Base-by-base conservation (phyloP, 2,888 invertebrate genomes). In the Clivina fossor region DNA sequence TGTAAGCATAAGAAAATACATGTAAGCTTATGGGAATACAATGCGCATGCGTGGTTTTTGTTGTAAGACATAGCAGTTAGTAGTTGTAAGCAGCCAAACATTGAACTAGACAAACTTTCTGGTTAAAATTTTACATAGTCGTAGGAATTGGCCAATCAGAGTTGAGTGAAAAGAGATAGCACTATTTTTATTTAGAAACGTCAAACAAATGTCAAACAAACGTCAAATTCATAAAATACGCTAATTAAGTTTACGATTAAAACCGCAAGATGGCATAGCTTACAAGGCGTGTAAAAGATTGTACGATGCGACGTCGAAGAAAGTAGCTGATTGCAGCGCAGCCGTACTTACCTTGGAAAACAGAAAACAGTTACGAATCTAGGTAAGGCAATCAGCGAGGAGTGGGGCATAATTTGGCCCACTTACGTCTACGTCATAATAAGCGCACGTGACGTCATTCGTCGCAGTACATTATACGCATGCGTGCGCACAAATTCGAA, bases 341-440 rank as follows among this genome's bases (percentile, higher is more conserved):
- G n/a, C n/a, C n/a, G n/a, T n/a, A 33, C 35, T 50, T 50, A 50
- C 50, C 50, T 50, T 50, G 50, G 35, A 40, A 40, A 50, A 40
- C 50, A 50, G 35, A 50, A 50, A 50, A 50, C 50, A 50, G 50
- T 50, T 50, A 38, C 16, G n/a, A 4, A 49, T 38, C 38, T 49
- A 49, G 37, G 26, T 26, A 13, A 18, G 16, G 49, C 49, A 35
- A 38, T 4, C 5, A 33, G 24, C n/a, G 15, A 20, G 24, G 24
- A 11, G 22, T 26, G 40, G 44, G 53, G 26, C 41, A 24, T 44
- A 53, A 53, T 53, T 53, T 53, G 53, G 53, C 44, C 53, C 53
- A 53, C 53, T 53, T 53, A 53, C 20, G 37, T 13, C 43, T 33
- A 53, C 53, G 53, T 53, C 53, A 53, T 53, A 44, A 44, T 53